Base-by-base conservation (phyloP, 2,797 vertebrate genomes). In the Nothura maculosa region DNA sequence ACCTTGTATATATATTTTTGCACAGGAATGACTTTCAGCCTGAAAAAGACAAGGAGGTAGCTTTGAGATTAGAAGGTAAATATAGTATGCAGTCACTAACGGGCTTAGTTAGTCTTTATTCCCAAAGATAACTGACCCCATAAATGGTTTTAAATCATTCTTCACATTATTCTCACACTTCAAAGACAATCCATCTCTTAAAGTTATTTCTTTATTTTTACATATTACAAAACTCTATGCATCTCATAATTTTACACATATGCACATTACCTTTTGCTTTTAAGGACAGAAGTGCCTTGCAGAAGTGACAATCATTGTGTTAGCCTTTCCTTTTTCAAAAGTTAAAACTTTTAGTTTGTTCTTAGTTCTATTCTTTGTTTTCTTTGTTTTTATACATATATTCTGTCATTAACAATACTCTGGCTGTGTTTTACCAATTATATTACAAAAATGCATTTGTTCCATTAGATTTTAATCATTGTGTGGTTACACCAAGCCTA, bases 101-200 rank as follows among this genome's bases (percentile, higher is more conserved):
- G 54, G 27, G 50, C 10, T 92, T 87, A 55, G 17, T 21, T 38
- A 85, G 79, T 86, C 21, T 52, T 50, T 81, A 69, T 74, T 57
- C 25, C 24, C 43, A 58, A 73, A 77, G 61, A 90, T 61, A 86
- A 74, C 32, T 5, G 4, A 17, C 24, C 36, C 70, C 34, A 68
- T 93, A 81, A 88, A 77, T 42, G 32, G 38, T 80, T 95, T 91
- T 85, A 90, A 93, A 80, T 64, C 10, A 85, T 78, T 81, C 76
- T 84, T 61, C 75, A 30, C 19, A 60, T 61, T 70, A 72, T 36
- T 81, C 81, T 86, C 50, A 64, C 3, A 73, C 54, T 61, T 62
- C 57, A 90, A 88, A 89, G 18, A 24, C 34, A 57, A 52, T 69
- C n/a, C 47, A 22, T 58, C 43, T n/a, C 62, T 30, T 52, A 36